Evolutionary conservation across 2,888 invertebrate species (phyloP).

Genomic region (Malthinus seriepunctatus): DNA sequence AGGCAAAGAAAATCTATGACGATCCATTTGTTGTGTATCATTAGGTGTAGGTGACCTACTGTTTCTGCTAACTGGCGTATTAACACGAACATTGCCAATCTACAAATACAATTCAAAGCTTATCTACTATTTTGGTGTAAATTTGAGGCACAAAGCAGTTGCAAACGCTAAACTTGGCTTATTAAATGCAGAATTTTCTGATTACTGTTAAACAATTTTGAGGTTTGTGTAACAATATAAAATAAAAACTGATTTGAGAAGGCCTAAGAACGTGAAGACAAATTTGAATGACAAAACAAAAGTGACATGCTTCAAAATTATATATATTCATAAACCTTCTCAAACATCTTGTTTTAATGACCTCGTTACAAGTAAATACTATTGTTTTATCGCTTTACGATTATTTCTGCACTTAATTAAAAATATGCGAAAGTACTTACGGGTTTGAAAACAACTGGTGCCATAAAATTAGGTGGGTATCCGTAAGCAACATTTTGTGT

Average conservation of each 20-base stretch:
- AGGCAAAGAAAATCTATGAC: slow-evolving; percentile 46
- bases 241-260: too few species aligned
- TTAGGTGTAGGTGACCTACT: slow-evolving; percentile 54
- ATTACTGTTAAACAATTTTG: too few species aligned
- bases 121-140: background rate
- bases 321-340: background rate
- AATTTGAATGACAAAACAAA: too few species aligned
- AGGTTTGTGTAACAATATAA: too few species aligned
- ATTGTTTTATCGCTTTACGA: background rate
- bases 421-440: slow-evolving; percentile 40
- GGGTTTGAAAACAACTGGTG: slow-evolving; percentile 49
- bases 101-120: slow-evolving; percentile 16
- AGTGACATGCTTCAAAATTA: background rate
- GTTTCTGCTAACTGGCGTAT: slow-evolving; percentile 39
- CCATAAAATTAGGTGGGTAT: slow-evolving; percentile 41
- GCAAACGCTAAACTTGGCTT: background rate
- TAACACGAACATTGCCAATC: slow-evolving; percentile 39
- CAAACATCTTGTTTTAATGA: too few species aligned
- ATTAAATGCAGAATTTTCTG: background rate
- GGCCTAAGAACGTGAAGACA: too few species aligned
- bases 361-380: too few species aligned
- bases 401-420: background rate
- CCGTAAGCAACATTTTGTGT: slow-evolving; percentile 38
- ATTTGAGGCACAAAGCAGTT: too few species aligned
- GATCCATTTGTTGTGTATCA: slow-evolving; percentile 46